phyloP scores from a whole-genome alignment of 1,140 invertebrate species.

The Drosophila nigromelanica region DNA sequence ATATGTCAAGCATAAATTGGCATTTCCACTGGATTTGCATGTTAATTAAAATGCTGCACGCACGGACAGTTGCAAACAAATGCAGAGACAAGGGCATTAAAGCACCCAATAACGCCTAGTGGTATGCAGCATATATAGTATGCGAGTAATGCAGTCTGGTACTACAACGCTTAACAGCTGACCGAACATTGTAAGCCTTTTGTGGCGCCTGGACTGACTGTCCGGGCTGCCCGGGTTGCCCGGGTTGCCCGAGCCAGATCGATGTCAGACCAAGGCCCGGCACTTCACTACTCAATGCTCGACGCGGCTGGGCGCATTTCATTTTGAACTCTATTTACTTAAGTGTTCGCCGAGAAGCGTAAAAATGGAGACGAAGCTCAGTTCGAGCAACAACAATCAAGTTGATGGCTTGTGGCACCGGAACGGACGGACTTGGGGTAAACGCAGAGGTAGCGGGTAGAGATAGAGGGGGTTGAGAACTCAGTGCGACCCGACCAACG shows the following conservation, averaged over 20 bases:
- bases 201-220: conserved; percentile 20
- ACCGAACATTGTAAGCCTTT: conserved; percentile 56
- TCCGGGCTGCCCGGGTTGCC: neutral
- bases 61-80: conserved; percentile 80
- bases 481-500: conserved; percentile 67
- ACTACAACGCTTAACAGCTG: conserved; percentile 45
- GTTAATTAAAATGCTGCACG: conserved; percentile 78
- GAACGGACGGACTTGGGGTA: neutral
- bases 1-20: conserved; percentile 82
- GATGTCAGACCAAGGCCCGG: conserved; percentile 59
- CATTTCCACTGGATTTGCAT: conserved; percentile 82
- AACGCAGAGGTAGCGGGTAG: too few species aligned
- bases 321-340: conserved; percentile 81
- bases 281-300: conserved; percentile 43
- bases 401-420: conserved; percentile 29
- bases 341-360: conserved; percentile 66
- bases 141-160: conserved; percentile 31
- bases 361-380: conserved; percentile 38
- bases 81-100: conserved; percentile 74
- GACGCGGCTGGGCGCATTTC: conserved; percentile 71
- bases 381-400: conserved; percentile 52
- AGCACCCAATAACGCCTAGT: conserved; percentile 30
- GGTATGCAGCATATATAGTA: neutral
- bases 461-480: neutral
- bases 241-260: conserved; percentile 49